Evolutionary conservation across 1,140 invertebrate species (phyloP).

Genomic region (Solenopsis fugax): DNA sequence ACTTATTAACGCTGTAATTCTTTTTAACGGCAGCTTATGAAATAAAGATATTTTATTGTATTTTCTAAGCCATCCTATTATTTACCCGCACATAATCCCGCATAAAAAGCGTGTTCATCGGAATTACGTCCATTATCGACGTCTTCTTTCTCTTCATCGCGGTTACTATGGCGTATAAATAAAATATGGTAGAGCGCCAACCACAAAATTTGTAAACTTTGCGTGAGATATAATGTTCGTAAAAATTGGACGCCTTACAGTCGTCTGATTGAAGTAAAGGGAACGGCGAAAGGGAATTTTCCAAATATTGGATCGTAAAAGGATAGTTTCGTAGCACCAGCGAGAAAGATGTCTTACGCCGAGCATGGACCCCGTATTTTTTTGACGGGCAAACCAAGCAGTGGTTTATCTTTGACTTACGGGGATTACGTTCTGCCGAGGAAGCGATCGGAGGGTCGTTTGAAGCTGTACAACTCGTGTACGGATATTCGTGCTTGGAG

Average conservation of each 20-base stretch:
- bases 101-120: background rate
- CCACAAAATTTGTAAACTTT: conserved; percentile 33
- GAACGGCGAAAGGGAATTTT: conserved; percentile 6
- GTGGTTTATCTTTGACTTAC: conserved; percentile 62
- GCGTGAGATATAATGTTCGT: conserved; percentile 38
- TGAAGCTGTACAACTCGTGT: conserved; percentile 81
- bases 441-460: conserved; percentile 79
- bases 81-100: background rate
- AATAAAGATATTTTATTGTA: conserved; percentile 74
- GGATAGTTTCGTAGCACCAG: background rate
- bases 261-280: conserved; percentile 14
- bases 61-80: background rate
- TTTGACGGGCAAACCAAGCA: conserved; percentile 66
- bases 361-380: conserved; percentile 81
- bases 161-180: conserved; percentile 74
- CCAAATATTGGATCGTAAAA: background rate
- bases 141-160: background rate
- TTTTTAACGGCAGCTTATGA: conserved; percentile 69
- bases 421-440: conserved; percentile 75
- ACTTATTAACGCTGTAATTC: conserved; percentile 65
- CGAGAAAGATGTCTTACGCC: conserved; percentile 78
- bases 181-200: conserved; percentile 56
- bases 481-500: conserved; percentile 82
- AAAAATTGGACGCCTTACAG: conserved; percentile 26
- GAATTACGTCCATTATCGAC: conserved; percentile 3